A percentile compares a stretch with the other conserved stretches of the same genome.
These are phyloP conservation scores for Cloeon dipterum DNA, from an alignment of 2,888 invertebrate genomes.

Conservation along the genomic window DNA sequence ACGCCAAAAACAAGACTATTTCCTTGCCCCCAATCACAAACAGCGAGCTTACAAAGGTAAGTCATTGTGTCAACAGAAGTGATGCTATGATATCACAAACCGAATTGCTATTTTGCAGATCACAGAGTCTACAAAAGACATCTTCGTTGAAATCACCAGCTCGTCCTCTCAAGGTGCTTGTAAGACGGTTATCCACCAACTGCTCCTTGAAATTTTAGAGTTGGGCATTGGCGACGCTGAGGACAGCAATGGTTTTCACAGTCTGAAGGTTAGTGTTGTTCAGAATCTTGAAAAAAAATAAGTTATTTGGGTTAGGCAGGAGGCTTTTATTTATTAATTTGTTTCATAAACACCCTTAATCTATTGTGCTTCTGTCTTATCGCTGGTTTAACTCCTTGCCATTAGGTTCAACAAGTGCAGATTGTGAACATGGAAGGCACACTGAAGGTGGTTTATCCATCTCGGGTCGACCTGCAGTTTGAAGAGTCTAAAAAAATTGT, in stretches of 20 bases:
- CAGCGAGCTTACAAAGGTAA: slow-evolving; percentile 54
- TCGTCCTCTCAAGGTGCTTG: slow-evolving; percentile 37
- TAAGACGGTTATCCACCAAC: slow-evolving; percentile 36
- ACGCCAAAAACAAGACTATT: slow-evolving; percentile 38
- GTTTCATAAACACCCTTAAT: no score
- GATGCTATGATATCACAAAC: neutral
- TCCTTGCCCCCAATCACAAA: slow-evolving; percentile 77
- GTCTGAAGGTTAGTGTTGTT: neutral
- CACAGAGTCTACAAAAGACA: slow-evolving; percentile 33
- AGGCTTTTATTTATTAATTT: no score
- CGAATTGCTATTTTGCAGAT: slow-evolving; percentile 25
- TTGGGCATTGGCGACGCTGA: slow-evolving; percentile 24
- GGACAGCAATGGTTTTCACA: slow-evolving; percentile 6
- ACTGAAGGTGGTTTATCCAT: slow-evolving; percentile 56
- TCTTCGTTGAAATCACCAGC: slow-evolving; percentile 59
- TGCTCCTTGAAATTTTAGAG: slow-evolving; percentile 37
- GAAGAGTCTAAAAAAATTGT: slow-evolving; percentile 15
- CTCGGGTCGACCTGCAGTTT: slow-evolving; percentile 41
- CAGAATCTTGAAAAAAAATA: no score
- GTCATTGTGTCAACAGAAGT: neutral
- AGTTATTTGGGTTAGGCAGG: no score
- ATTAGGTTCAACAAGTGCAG: slow-evolving; percentile 38
- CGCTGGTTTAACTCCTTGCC: slow-evolving; percentile 12
- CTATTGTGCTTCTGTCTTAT: no score
- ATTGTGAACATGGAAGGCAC: slow-evolving; percentile 42